A percentile compares a stretch with the other conserved stretches of the same genome.
These are phyloP conservation scores for Shargacucullia verbasci DNA, from an alignment of 2,888 invertebrate genomes.

Conservation along the genomic window DNA sequence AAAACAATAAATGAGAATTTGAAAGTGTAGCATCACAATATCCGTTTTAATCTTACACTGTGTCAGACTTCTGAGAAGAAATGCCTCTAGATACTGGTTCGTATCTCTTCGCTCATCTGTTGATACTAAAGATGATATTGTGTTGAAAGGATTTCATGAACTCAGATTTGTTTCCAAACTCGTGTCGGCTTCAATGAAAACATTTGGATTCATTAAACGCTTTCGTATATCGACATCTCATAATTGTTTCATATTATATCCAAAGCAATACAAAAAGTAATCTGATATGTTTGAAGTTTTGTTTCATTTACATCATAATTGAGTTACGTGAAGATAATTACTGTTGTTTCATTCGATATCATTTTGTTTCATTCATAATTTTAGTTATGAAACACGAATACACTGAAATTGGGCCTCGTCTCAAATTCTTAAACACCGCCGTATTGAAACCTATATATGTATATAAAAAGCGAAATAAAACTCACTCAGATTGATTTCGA, in stretches of 20 bases:
- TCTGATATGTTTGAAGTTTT: constrained; percentile 15
- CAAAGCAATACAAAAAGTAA: constrained; percentile 14
- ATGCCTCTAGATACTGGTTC: constrained; percentile 3
- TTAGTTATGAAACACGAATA: constrained; percentile 20
- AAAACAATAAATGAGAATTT: neutral
- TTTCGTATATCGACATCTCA: constrained; percentile 9
- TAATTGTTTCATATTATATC: constrained; percentile 18
- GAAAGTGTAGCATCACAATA: neutral
- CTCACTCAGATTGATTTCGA: no score
- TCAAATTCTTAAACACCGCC: constrained; percentile 10
- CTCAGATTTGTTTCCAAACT: constrained; percentile 23
- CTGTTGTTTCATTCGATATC: no score
- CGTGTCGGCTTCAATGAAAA: constrained; percentile 14
- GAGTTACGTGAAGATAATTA: neutral
- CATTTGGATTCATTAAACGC: constrained; percentile 9
- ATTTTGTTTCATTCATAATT: constrained; percentile 4
- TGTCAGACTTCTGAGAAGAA: constrained; percentile 11
- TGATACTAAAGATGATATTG: constrained; percentile 13
- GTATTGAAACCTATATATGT: no score
- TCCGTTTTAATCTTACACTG: constrained; percentile 9
- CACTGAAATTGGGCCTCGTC: constrained; percentile 4
- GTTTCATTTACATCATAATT: constrained; percentile 7
- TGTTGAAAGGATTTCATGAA: constrained; percentile 23
- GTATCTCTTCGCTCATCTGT: constrained; percentile 19
- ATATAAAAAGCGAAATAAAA: no score